phyloP scores from a whole-genome alignment of 2,113 vertebrate genomes.

The Epinephelus cyanopodus region DNA sequence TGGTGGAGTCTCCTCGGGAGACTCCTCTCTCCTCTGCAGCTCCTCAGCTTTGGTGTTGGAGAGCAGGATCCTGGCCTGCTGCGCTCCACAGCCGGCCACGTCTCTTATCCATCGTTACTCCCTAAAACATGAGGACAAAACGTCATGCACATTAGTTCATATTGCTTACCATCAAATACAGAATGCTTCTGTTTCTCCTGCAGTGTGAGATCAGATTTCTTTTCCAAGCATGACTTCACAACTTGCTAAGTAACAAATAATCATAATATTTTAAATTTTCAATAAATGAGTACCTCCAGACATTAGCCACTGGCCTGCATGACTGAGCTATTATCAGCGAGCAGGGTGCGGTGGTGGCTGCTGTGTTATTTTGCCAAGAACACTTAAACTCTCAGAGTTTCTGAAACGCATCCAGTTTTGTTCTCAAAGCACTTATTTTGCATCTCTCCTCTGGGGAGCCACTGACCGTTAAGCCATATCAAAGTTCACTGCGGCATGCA shows the following conservation, averaged over 20 bases:
- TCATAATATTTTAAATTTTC: slow-evolving; percentile 8
- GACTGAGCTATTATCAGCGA: slow-evolving; percentile 20
- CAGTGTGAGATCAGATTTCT: background rate
- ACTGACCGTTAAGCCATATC: slow-evolving; percentile 39
- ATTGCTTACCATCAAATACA: background rate
- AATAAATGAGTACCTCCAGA: slow-evolving; percentile 10
- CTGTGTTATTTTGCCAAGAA: slow-evolving; percentile 27
- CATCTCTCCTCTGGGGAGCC: slow-evolving; percentile 31
- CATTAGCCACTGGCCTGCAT: background rate
- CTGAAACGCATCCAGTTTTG: slow-evolving; percentile 51
- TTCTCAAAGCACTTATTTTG: slow-evolving; percentile 44
- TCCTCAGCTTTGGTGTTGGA: slow-evolving; percentile 26
- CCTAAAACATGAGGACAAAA: slow-evolving; percentile 16
- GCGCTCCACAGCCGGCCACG: slow-evolving; percentile 33
- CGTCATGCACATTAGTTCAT: background rate
- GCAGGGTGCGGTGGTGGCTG: slow-evolving; percentile 6
- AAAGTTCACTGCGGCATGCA: slow-evolving; percentile 29
- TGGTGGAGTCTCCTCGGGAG: background rate
- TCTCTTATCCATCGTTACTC: slow-evolving; percentile 51
- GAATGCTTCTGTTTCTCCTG: background rate
- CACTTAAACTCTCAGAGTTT: slow-evolving; percentile 2
- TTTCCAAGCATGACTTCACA: slow-evolving; percentile 4
- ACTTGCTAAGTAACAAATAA: slow-evolving; percentile 18
- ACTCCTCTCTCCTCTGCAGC: slow-evolving; percentile 31
- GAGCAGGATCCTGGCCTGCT: slow-evolving; percentile 39